Percentiles rank a stretch among this genome's conserved stretches.
Evolutionary conservation across 2,797 vertebrate species (phyloP).

Genomic region (Rhabdomys pumilio): DNA sequence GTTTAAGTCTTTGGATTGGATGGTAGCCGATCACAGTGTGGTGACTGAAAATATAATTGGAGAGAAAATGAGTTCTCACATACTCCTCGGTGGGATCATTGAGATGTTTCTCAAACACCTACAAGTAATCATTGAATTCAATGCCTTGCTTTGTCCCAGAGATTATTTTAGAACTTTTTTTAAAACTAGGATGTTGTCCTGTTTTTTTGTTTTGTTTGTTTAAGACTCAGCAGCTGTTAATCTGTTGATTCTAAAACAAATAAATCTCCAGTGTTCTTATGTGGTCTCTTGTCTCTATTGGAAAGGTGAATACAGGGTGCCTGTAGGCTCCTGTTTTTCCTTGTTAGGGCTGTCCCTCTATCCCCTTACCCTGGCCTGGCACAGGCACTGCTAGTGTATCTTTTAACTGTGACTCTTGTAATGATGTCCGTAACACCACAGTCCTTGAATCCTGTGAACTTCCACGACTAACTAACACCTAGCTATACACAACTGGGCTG

Average conservation of each 20-base stretch:
- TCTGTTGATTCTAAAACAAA: slow-evolving; percentile 38
- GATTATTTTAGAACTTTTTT: not conserved
- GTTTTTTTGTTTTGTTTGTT: not conserved
- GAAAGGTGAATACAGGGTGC: not conserved
- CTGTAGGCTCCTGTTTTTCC: not conserved
- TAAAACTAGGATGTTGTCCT: not conserved
- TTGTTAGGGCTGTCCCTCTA: not conserved
- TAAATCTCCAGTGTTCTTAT: not conserved
- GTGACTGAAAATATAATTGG: not conserved
- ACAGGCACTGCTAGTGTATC: not conserved
- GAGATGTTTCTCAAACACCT: not conserved
- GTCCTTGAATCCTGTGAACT: slow-evolving; percentile 43
- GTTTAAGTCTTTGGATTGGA: slow-evolving; percentile 5
- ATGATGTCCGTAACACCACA: slow-evolving; percentile 22
- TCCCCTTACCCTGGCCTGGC: not conserved
- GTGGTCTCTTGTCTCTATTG: not conserved
- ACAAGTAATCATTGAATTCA: slow-evolving; percentile 14
- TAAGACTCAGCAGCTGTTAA: not conserved
- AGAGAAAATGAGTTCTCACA: not conserved
- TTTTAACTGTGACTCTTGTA: slow-evolving; percentile 45
- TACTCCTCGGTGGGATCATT: not conserved
- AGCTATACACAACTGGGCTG: not conserved
- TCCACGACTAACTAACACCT: slow-evolving; percentile 42
- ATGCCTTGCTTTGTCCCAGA: slow-evolving; percentile 13
- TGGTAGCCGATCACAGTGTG: not conserved